A percentile compares a stretch with the other conserved stretches of the same genome.
phyloP scores from a whole-genome alignment of 2,797 vertebrate genomes.

The Sebastes hopkinsi region DNA sequence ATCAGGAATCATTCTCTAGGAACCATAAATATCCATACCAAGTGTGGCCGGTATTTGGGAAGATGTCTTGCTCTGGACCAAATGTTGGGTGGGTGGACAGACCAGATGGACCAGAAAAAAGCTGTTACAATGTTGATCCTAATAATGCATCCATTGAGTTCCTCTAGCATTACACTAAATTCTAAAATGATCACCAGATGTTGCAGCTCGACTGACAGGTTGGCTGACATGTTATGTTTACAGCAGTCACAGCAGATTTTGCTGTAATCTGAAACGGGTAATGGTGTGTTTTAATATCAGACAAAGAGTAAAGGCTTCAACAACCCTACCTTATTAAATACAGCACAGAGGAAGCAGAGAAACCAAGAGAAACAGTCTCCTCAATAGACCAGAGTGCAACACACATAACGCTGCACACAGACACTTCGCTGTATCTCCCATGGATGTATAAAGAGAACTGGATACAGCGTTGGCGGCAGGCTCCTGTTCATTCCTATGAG shows the following conservation, averaged over 20 bases:
- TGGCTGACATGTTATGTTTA: neutral
- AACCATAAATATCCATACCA: neutral
- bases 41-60: neutral
- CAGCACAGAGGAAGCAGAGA: neutral
- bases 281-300: neutral
- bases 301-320: neutral
- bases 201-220: neutral
- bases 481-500: too few relatives aligned
- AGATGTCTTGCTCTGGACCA: neutral
- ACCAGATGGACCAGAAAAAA: conserved; percentile 13
- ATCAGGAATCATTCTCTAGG: neutral
- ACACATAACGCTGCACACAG: neutral
- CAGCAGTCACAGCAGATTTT: neutral
- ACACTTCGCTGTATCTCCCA: neutral
- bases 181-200: neutral
- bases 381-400: neutral
- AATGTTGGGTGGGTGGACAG: neutral
- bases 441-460: too few relatives aligned
- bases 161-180: neutral
- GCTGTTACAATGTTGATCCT: neutral
- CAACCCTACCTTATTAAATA: neutral
- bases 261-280: neutral
- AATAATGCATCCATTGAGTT: neutral
- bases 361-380: neutral
- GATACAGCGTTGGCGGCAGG: too few relatives aligned